Evolutionary conservation across 1,140 invertebrate species (phyloP).

Genomic region (Trypoxylus dichotomus): DNA sequence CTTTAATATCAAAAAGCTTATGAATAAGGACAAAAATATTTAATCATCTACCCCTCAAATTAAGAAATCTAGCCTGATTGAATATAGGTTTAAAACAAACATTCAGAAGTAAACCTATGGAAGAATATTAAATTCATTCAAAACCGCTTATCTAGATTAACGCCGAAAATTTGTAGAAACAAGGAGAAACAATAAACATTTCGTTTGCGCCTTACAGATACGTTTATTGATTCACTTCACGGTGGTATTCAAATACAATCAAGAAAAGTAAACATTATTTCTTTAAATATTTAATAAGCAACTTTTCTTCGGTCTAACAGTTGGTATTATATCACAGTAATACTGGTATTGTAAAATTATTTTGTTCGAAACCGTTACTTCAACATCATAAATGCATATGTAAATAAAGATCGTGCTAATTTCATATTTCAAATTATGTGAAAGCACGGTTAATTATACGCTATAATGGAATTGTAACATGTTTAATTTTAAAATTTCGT

Average conservation of each 20-base stretch:
- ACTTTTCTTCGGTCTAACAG: neutral
- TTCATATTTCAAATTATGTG: constrained; percentile 4
- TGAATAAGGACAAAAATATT: no score
- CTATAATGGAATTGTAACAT: neutral
- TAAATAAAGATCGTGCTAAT: neutral
- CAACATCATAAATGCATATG: neutral
- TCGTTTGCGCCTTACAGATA: neutral
- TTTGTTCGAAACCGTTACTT: neutral
- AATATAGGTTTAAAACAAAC: no score
- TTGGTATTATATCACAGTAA: neutral
- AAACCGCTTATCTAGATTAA: no score
- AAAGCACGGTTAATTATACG: neutral
- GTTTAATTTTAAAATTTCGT: neutral
- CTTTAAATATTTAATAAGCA: no score
- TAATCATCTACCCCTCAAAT: no score
- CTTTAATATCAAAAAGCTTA: no score
- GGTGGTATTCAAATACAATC: neutral
- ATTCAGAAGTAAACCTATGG: no score
- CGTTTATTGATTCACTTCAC: neutral
- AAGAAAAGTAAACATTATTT: no score
- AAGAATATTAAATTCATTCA: no score
- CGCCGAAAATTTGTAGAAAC: no score
- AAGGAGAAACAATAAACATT: neutral
- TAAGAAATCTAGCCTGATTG: no score
- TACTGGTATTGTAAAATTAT: neutral